phyloP scores from a whole-genome alignment of 2,888 invertebrate species.

The Andrena trimmerana region DNA sequence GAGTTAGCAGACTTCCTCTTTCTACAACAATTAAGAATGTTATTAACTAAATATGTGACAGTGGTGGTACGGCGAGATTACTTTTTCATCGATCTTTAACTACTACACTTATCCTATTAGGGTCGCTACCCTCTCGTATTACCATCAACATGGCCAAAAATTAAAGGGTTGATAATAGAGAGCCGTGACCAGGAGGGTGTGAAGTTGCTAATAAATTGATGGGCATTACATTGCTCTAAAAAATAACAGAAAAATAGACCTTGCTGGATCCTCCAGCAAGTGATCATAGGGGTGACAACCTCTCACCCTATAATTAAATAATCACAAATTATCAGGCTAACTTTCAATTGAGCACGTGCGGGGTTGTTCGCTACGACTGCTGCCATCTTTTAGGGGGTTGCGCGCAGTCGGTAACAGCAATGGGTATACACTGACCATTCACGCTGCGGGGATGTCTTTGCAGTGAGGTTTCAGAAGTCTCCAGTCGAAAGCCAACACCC shows the following conservation, averaged over 20 bases:
- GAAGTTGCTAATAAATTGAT: no score
- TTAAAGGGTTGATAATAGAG: no score
- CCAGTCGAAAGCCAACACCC: constrained; percentile 65
- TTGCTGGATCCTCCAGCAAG: no score
- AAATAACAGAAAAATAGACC: no score
- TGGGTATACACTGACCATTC: background rate
- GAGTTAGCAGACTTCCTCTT: background rate
- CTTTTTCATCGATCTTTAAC: background rate
- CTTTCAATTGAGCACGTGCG: background rate
- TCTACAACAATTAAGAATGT: background rate
- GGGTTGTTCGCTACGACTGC: background rate
- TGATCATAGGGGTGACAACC: no score
- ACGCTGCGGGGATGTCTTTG: constrained; percentile 1
- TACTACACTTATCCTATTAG: background rate
- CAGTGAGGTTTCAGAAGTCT: constrained; percentile 65
- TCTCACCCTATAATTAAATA: no score
- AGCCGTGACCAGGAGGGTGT: no score
- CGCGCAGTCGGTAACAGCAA: constrained; percentile 21
- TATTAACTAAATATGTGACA: background rate
- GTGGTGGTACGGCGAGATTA: background rate
- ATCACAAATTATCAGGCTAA: background rate
- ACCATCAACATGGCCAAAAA: no score
- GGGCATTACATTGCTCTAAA: no score
- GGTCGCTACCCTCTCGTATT: no score
- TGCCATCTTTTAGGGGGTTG: constrained; percentile 29